Evolutionary conservation across 1,140 invertebrate genomes (phyloP), one percentile per base, ranked within the genome.

Genomic region (Dermatophagoides farinae): DNA sequence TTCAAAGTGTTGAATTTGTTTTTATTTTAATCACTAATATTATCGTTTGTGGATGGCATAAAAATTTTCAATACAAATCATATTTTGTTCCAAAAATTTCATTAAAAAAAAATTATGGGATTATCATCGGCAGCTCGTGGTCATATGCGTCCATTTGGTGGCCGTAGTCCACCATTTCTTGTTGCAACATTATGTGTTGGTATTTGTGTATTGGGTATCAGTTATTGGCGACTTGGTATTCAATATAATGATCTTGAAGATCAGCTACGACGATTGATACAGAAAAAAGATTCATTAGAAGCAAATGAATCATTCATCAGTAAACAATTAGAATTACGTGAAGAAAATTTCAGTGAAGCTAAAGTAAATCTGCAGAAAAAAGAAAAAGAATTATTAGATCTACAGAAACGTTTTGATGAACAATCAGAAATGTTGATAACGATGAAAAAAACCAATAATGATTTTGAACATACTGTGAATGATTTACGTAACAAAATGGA

Each of bases 131-230:
- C 31, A 4, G 14, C 12, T 40, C 71, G 75, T 11, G 82, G 85
- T 44, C 84, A 86, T 72, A 86, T 84, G 84, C 74, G 85, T 23
- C 84, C 84, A 22, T 62, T 62, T 47, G 18, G 18, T n/a, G 62
- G 58, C 31, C 60, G 62, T 38, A 22, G 41, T 12, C 51, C 62
- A 11, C 57, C 62, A 14, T 62, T 62, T 61, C 46, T 62, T 12
- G 55, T 62, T 12, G 62, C 62, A 16, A 58, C 58, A 20, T 58
- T 62, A 14, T 46, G 14, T 39, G 38, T 62, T 47, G 62, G 58
- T 25, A n/a, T 62, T 6, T 62, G 62, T 11, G 37, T 62, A 14
- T 43, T 62, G 6, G 55, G 22, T n/a, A 39, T 62, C 38, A 49
- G 41, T 37, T 62, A 62, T 39, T 62, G 40, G 39, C 52, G 49